Conservation (phyloP, 2,797 vertebrate genomes). For the Oreochromis mossambicus region DNA sequence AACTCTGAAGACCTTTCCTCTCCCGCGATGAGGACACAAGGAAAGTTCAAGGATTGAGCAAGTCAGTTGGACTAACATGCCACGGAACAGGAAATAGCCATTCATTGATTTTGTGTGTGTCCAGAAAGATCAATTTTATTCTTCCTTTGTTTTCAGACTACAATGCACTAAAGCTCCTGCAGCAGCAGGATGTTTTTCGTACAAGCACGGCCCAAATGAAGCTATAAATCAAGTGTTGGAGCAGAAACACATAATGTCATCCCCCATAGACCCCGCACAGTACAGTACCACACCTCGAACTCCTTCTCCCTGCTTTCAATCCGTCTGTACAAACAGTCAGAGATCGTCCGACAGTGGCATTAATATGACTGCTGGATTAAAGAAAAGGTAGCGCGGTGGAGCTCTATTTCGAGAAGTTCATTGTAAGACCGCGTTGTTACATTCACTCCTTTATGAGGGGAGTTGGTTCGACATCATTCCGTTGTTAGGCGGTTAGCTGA, state of each 20-base stretch:
- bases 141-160: constrained; percentile 84
- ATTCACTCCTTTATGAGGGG: constrained; percentile 34
- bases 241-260: constrained; percentile 80
- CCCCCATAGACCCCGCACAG: constrained; percentile 57
- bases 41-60: constrained; percentile 76
- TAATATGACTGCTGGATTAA: constrained; percentile 47
- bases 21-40: constrained; percentile 48
- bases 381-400: not conserved
- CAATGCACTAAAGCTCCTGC: constrained; percentile 78
- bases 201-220: constrained; percentile 73
- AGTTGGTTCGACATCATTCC: constrained; percentile 29
- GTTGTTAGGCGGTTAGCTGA: constrained; percentile 54
- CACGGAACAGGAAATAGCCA: constrained; percentile 82
- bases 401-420: constrained; percentile 2
- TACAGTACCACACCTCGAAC: constrained; percentile 50
- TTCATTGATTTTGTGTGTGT: constrained; percentile 84
- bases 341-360: constrained; percentile 43
- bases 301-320: constrained; percentile 33
- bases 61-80: constrained; percentile 77
- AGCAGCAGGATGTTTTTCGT: constrained; percentile 79
- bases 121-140: constrained; percentile 85
- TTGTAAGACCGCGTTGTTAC: not conserved
- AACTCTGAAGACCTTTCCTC: constrained; percentile 70
- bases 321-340: constrained; percentile 40
- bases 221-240: constrained; percentile 83